These are phyloP conservation scores for Catharus bicknelli DNA, from an alignment of 2,113 vertebrate genomes.

Conservation along the genomic window DNA sequence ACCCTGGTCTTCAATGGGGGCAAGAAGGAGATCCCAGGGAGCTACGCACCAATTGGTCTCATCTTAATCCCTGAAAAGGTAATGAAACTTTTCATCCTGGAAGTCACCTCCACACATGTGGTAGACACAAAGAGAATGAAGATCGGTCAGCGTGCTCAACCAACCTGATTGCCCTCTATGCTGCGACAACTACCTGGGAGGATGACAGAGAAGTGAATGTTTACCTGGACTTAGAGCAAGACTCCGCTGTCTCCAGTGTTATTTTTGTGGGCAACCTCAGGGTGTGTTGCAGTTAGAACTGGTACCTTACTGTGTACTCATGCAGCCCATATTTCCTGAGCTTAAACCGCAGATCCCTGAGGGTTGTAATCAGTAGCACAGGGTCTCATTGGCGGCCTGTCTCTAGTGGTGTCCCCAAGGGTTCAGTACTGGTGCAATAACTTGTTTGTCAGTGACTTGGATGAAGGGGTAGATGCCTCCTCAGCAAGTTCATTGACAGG, in stretches of 20 bases:
- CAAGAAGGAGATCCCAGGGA: background rate
- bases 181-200: background rate
- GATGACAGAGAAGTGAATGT: background rate
- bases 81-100: background rate
- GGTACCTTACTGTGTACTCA: background rate
- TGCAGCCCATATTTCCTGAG: background rate
- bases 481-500: background rate
- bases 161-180: background rate
- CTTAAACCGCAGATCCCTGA: accelerated
- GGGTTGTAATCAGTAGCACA: background rate
- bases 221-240: background rate
- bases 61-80: background rate
- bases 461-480: background rate
- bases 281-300: too few species aligned
- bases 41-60: background rate
- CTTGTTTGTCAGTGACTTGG: background rate
- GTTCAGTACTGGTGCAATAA: background rate
- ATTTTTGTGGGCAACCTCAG: accelerated
- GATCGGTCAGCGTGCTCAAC: too few species aligned
- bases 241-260: background rate
- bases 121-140: background rate
- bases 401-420: background rate
- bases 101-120: accelerated
- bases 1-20: background rate
- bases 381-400: background rate